phyloP scores from a whole-genome alignment of 2,113 vertebrate genomes.

The Odobenus rosmarus region DNA sequence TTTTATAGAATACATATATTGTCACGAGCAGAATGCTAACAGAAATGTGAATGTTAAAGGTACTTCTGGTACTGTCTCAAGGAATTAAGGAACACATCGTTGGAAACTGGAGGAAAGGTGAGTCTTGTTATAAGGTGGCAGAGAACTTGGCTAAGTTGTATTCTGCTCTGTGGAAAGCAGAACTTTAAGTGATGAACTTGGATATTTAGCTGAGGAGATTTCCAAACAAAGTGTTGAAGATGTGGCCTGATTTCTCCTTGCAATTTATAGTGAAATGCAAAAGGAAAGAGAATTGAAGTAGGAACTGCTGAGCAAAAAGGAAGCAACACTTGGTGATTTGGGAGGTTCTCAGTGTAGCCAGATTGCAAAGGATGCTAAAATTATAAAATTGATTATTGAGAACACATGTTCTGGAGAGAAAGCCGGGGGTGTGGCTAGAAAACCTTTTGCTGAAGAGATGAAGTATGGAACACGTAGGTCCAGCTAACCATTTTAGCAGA shows the following conservation, averaged over 20 bases:
- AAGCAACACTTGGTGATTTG: background rate
- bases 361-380: background rate
- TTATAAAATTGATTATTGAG: background rate
- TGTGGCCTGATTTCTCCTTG: background rate
- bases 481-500: background rate
- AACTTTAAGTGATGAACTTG: background rate
- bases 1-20: background rate
- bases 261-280: background rate
- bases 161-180: background rate
- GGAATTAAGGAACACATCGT: background rate
- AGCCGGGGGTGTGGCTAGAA: background rate
- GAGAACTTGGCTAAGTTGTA: background rate
- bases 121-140: background rate
- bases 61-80: background rate
- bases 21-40: background rate
- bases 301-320: background rate
- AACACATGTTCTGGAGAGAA: background rate
- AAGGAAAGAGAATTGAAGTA: background rate
- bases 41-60: background rate
- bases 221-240: background rate
- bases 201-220: no score
- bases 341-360: background rate
- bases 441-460: background rate
- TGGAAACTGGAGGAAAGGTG: background rate
- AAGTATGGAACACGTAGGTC: background rate